These are phyloP conservation scores for Cephus cinctus DNA, from an alignment of 1,140 invertebrate species.

Conservation along the genomic window DNA sequence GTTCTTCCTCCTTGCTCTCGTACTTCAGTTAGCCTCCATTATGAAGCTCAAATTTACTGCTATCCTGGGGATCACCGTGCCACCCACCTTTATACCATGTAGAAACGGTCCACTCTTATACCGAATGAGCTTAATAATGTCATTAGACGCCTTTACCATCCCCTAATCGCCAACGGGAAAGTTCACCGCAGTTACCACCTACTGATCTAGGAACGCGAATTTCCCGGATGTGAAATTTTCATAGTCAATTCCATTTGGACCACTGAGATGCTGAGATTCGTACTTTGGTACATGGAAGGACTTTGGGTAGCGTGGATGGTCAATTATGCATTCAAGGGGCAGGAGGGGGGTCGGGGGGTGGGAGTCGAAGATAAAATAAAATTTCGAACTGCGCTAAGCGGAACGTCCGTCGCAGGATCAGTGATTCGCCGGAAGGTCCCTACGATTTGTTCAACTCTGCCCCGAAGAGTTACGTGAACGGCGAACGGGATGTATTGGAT, in stretches of 20 bases:
- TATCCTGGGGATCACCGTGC: constrained; percentile 39
- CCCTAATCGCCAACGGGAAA: constrained; percentile 35
- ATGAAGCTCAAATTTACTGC: constrained; percentile 45
- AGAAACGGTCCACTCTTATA: constrained; percentile 40
- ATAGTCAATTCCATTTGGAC: too few species aligned
- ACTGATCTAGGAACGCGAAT: too few species aligned
- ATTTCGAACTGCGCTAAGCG: too few species aligned
- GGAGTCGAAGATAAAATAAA: too few species aligned
- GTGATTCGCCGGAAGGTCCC: too few species aligned
- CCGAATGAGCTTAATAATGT: constrained; percentile 48
- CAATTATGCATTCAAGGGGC: background rate
- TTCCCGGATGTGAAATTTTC: too few species aligned
- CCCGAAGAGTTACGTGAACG: constrained; percentile 44
- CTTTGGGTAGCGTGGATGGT: background rate
- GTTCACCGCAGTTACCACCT: background rate
- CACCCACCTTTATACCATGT: constrained; percentile 27
- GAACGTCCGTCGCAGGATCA: too few species aligned
- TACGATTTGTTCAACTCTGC: too few species aligned
- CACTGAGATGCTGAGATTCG: too few species aligned
- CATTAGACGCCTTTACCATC: constrained; percentile 47
- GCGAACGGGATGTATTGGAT: constrained; percentile 41
- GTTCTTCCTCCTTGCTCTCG: constrained; percentile 23
- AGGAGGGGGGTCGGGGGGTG: background rate
- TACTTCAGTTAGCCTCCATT: constrained; percentile 41
- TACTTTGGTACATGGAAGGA: too few species aligned